Evolutionary conservation across 2,888 invertebrate species (phyloP).

Genomic region (Vanessa cardui): DNA sequence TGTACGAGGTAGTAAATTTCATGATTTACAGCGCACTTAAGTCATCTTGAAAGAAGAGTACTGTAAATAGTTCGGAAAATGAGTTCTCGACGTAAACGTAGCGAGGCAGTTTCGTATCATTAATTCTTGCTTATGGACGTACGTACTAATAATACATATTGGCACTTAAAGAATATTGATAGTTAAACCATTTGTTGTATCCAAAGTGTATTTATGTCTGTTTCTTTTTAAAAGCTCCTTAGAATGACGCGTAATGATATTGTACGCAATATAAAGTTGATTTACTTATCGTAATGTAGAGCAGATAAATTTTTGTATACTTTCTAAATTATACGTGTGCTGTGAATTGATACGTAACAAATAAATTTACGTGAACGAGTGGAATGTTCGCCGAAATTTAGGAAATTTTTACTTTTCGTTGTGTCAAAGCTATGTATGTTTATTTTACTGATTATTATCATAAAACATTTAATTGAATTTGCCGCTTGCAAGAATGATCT

Average conservation of each 20-base stretch:
- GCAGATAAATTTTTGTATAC: too few species aligned
- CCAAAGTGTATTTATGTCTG: not conserved
- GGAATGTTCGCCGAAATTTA: too few species aligned
- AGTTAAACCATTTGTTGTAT: slow-evolving; percentile 13
- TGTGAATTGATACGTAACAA: too few species aligned
- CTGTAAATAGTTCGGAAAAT: slow-evolving; percentile 43
- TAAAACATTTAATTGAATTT: too few species aligned
- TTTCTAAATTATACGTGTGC: too few species aligned
- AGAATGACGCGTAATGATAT: not conserved
- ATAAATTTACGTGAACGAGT: too few species aligned
- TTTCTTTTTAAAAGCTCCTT: not conserved
- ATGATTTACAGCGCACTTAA: slow-evolving; percentile 51
- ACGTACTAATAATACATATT: slow-evolving; percentile 15
- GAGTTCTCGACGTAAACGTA: slow-evolving; percentile 26
- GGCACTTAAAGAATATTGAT: slow-evolving; percentile 13
- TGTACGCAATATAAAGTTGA: not conserved
- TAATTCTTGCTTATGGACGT: slow-evolving; percentile 17
- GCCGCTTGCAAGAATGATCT: too few species aligned
- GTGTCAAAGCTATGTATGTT: too few species aligned
- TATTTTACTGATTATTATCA: too few species aligned
- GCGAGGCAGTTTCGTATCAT: slow-evolving; percentile 18
- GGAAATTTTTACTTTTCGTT: too few species aligned
- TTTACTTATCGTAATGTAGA: too few species aligned
- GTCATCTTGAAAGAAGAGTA: slow-evolving; percentile 45
- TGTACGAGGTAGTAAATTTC: slow-evolving; percentile 50